Evolutionary conservation across 1,140 invertebrate species (phyloP).

Genomic region (Batillaria attramentaria): DNA sequence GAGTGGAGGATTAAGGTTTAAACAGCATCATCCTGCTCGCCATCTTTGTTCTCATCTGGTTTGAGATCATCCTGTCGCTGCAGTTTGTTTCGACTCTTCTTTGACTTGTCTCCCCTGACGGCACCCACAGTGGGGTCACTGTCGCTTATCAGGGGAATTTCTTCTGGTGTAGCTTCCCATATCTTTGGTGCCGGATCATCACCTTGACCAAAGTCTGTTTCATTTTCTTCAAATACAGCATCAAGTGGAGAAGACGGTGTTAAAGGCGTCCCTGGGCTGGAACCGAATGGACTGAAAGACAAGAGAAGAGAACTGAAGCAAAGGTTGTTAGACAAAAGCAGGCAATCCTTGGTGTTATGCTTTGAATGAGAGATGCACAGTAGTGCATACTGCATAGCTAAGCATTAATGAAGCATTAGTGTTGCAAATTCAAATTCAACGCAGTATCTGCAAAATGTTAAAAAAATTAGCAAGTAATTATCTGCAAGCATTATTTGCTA

Average conservation of each 20-base stretch:
- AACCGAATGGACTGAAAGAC: neutral
- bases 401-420: neutral
- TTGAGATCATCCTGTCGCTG: constrained; percentile 17
- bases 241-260: neutral
- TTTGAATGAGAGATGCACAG: neutral
- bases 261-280: neutral
- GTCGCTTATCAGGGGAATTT: neutral
- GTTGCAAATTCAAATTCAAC: too few relatives aligned
- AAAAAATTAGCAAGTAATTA: too few relatives aligned
- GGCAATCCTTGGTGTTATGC: neutral
- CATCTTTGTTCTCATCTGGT: neutral
- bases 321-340: neutral
- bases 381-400: neutral
- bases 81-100: neutral
- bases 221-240: constrained; percentile 9
- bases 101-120: neutral
- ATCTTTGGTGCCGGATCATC: neutral
- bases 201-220: neutral
- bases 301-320: neutral
- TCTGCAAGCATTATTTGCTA: too few relatives aligned
- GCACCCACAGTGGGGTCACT: neutral
- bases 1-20: neutral
- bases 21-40: neutral
- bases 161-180: neutral
- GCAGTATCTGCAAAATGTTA: too few relatives aligned